Percentiles rank a stretch among this genome's conserved stretches.
phyloP scores from a whole-genome alignment of 2,888 invertebrate species.

The Leptura quadrifasciata region DNA sequence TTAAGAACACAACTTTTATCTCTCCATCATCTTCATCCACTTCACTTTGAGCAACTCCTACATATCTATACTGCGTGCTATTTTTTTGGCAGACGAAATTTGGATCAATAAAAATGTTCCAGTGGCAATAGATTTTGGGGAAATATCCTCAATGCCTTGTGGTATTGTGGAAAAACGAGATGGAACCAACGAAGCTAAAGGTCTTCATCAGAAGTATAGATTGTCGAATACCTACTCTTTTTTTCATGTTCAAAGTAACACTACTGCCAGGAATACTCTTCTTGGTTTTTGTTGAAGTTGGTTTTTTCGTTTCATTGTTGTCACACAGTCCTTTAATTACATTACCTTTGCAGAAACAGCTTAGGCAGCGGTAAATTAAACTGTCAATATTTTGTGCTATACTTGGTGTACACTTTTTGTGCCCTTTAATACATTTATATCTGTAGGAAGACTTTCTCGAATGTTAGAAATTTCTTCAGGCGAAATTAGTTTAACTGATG shows the following conservation, averaged over 20 bases:
- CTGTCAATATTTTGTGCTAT: background rate
- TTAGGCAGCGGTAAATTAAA: background rate
- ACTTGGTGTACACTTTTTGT: background rate
- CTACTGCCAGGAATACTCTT: too few species aligned
- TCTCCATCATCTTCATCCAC: too few species aligned
- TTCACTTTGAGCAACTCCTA: too few species aligned
- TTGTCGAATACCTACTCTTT: too few species aligned
- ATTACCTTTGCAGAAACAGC: background rate
- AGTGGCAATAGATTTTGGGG: background rate
- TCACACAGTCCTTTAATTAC: background rate
- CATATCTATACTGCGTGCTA: too few species aligned
- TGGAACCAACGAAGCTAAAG: too few species aligned
- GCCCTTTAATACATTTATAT: constrained; percentile 1
- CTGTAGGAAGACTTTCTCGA: background rate
- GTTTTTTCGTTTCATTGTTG: background rate
- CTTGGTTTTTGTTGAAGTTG: background rate
- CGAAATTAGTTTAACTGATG: background rate
- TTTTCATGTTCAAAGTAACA: too few species aligned
- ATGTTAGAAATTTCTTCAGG: background rate
- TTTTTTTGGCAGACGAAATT: background rate
- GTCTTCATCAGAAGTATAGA: too few species aligned
- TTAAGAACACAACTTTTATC: background rate
- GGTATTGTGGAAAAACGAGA: too few species aligned
- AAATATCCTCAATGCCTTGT: too few species aligned
- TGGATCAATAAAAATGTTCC: background rate